Evolutionary conservation across 2,888 invertebrate species (phyloP).

Genomic region (Sclerodermus sp.): DNA sequence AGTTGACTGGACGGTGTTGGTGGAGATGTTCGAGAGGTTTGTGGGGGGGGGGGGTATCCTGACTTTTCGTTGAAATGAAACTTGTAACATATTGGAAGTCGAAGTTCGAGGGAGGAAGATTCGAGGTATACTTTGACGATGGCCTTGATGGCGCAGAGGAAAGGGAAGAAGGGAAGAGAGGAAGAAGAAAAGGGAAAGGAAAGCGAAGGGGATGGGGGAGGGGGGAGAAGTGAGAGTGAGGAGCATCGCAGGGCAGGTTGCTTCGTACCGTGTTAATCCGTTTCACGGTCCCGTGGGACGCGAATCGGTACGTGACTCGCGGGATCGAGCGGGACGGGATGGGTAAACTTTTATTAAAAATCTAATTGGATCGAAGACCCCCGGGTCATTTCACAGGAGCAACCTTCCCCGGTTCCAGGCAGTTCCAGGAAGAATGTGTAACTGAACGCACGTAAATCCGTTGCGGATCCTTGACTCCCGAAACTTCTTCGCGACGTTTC

Average conservation of each 20-base stretch:
- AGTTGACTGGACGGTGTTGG: no score
- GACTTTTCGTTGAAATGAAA: no score
- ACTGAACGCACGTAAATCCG: constrained; percentile 15
- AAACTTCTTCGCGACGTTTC: neutral
- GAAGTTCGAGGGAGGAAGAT: no score
- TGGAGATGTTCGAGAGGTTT: no score
- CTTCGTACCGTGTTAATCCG: constrained; percentile 28
- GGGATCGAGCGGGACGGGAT: constrained; percentile 27
- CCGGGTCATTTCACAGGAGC: constrained; percentile 31
- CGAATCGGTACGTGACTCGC: constrained; percentile 35
- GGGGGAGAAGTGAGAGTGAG: neutral
- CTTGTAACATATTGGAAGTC: no score
- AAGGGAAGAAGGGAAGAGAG: no score
- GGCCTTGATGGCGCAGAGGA: no score
- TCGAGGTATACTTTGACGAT: no score
- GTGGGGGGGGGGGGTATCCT: no score
- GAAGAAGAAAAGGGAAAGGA: no score
- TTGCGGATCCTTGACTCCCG: constrained; percentile 19
- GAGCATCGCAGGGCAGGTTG: neutral
- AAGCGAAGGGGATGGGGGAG: neutral
- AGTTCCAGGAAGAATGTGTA: no score
- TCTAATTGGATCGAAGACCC: constrained; percentile 44
- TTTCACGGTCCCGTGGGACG: constrained; percentile 34
- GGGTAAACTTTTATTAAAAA: constrained; percentile 50
- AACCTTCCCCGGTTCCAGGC: no score